Conservation (phyloP, 1,140 invertebrate genomes). For the Scaptomyza pallida region DNA sequence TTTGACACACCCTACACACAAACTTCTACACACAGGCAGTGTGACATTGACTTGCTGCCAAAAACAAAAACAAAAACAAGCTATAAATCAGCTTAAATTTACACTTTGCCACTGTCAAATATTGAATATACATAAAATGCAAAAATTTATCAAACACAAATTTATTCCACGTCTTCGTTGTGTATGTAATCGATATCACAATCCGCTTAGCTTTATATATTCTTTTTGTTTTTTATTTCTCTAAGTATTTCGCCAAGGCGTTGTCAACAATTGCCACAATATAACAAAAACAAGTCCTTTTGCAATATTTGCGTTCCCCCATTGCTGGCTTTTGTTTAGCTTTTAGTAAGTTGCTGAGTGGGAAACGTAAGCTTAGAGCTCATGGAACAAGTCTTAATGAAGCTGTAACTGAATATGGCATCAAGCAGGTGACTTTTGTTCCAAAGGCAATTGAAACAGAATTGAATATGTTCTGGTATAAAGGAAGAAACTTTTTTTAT, state of each 20-base stretch:
- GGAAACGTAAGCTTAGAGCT: constrained; percentile 3
- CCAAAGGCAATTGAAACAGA: neutral
- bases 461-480: too few relatives aligned
- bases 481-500: too few relatives aligned
- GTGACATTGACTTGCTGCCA: neutral
- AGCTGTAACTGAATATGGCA: constrained; percentile 27
- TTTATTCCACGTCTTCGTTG: neutral
- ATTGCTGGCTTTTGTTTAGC: neutral
- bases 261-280: constrained; percentile 18
- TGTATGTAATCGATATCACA: constrained; percentile 43
- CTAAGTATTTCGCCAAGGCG: neutral
- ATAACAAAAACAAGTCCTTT: constrained; percentile 4
- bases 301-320: neutral
- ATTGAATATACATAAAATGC: constrained; percentile 2
- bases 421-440: constrained; percentile 7
- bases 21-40: neutral
- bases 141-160: neutral
- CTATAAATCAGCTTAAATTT: constrained; percentile 54
- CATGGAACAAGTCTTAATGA: constrained; percentile 23
- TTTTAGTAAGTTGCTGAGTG: neutral
- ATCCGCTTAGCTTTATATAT: constrained; percentile 41
- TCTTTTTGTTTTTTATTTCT: constrained; percentile 13
- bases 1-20: constrained; percentile 15
- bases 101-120: constrained; percentile 29
- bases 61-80: constrained; percentile 26